Evolutionary conservation across 2,797 vertebrate genomes (phyloP), one percentile per base, ranked within the genome.

Genomic region (Steatocranus sp.): DNA sequence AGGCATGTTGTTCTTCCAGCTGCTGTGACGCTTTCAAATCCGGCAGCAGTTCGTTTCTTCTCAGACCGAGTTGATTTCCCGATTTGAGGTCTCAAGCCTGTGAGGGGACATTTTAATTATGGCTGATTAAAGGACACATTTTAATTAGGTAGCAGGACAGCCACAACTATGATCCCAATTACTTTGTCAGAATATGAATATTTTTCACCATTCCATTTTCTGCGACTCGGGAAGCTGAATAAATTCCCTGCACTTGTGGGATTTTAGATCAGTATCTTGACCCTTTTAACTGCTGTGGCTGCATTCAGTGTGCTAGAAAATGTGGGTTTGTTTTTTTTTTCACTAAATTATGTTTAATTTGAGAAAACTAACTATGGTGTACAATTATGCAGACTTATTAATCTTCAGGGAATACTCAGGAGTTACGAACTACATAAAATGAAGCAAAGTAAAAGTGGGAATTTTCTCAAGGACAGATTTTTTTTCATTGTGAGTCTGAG

Each of bases 71-170:
- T 73, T 10, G 18, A 46, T 73, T 54, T n/a, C 79, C 38, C 51
- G 75, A 75, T 68, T 78, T 8, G 43, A 75, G 75, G 77, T 49
- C 68, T 75, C 48, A 38, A 78, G 25, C 43, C 78, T 81, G 73
- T 20, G 66, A 11, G 53, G 56, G 76, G 38, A 84, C 63, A 12
- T 86, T 90, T 88, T 87, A 88, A 89, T 92, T 79, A 79, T 1
- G 12, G 36, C 76, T 70, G 76, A 86, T 90, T 83, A 83, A 83
- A 83, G 68, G 79, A 82, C 79, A 68, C 51, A 6, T 87, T 87
- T 91, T 78, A 89, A 91, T 89, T 83, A 81, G 70, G 77, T 4
- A 50, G 43, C 76, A 36, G 20, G 49, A 79, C 49, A 5, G 15
- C 8, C 50, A 23, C n/a, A 81, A 82, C 83, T 15, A 48, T 61